Evolutionary conservation across 2,888 invertebrate species (phyloP), one percentile per base, ranked within the genome.

Genomic region (Spilarctia lutea): DNA sequence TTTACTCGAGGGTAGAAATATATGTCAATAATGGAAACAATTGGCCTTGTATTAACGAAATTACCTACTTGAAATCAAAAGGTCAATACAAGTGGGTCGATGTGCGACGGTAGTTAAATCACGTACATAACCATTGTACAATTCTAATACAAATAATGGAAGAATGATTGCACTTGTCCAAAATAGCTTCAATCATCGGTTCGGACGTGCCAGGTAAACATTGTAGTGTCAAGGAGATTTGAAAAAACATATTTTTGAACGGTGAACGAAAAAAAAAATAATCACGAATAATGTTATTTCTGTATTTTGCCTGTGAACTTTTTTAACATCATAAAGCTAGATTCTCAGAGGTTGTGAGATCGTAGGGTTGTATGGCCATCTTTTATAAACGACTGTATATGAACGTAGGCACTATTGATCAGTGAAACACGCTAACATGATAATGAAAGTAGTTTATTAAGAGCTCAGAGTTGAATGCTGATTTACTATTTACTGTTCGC

Each of bases 41-140:
- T 82, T 79, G 83, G 80, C 87, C 88, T 89, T 89, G 89, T 81
- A 82, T 80, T 79, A 82, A 80, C 83, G 81, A 86, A 87, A 86
- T 83, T 83, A 83, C n/a, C n/a, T n/a, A n/a, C 85, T 85, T 79
- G 83, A 86, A 87, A 85, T 77, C 76, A 72, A 90, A 90, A 91
- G 91, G 91, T 90, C 89, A 90, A 83, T 85, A 87, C 85, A 90
- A 90, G 84, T 91, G 80, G 90, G 90, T 85, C 91, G 86, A 79
- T 80, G 81, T 86, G 87, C 86, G 86, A 85, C 90, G 86, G 90
- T 87, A 88, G 91, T 84, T 82, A 68, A 75, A 81, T 88, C 91
- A 91, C 92, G 91, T 92, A 90, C 86, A 80, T 81, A 79, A 78
- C 81, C 85, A 88, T 88, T 90, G 88, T 88, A 87, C 86, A 86